Conservation (phyloP, 2,113 vertebrate species). For the Takifugu bimaculatus region DNA sequence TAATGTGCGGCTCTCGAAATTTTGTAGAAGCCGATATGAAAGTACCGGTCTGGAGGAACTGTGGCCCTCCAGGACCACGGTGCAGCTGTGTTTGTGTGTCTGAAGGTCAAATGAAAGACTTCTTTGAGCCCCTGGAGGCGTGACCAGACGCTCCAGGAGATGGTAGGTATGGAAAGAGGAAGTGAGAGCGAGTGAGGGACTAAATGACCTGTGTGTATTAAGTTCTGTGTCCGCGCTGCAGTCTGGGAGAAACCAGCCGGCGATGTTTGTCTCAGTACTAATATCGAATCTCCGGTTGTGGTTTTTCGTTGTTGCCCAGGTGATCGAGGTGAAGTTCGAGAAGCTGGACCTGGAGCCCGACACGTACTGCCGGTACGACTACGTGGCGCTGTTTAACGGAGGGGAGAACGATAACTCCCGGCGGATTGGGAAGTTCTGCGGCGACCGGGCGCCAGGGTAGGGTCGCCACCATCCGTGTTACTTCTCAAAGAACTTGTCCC, state of each 20-base stretch:
- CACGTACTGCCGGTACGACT: constrained; percentile 88
- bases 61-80: background rate
- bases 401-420: constrained; percentile 77
- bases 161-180: constrained; percentile 40
- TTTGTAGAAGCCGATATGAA: constrained; percentile 3
- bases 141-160: constrained; percentile 41
- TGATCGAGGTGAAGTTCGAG: constrained; percentile 83
- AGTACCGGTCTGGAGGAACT: constrained; percentile 31
- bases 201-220: constrained; percentile 61
- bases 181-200: constrained; percentile 32
- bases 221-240: constrained; percentile 19
- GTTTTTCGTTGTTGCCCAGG: constrained; percentile 61
- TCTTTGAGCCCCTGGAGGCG: constrained; percentile 55
- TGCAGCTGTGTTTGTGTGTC: constrained; percentile 11
- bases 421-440: constrained; percentile 86
- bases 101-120: constrained; percentile 57
- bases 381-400: constrained; percentile 85
- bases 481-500: background rate
- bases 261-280: background rate
- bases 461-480: background rate
- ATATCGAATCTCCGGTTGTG: constrained; percentile 11
- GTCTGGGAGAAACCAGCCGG: constrained; percentile 14
- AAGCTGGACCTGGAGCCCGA: constrained; percentile 86
- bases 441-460: constrained; percentile 79
- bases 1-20: background rate